phyloP scores from a whole-genome alignment of 1,140 invertebrate genomes.

The Sinella curviseta region DNA sequence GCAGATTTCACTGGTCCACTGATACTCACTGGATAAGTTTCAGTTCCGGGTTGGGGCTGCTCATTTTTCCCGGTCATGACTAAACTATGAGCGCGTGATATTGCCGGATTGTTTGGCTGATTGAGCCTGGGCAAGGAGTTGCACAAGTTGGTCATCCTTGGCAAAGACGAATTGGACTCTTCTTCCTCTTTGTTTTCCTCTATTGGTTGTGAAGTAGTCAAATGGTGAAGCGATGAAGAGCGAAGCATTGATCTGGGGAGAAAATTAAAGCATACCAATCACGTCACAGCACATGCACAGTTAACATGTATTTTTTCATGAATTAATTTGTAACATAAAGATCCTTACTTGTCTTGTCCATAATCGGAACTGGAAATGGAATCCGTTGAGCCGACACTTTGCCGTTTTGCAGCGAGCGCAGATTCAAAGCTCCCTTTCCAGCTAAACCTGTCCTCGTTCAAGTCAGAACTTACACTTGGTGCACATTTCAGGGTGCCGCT shows the following conservation, averaged over 20 bases:
- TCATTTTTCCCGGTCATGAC: slow-evolving; percentile 11
- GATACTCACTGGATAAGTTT: not conserved
- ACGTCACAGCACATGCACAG: no score
- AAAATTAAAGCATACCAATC: no score
- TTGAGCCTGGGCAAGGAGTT: slow-evolving; percentile 46
- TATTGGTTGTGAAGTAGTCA: slow-evolving; percentile 46
- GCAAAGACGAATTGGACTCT: slow-evolving; percentile 41
- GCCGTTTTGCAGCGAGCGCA: slow-evolving; percentile 71
- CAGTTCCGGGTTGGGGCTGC: not conserved
- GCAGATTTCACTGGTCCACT: slow-evolving; percentile 70
- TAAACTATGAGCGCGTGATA: slow-evolving; percentile 45
- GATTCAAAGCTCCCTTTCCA: slow-evolving; percentile 89
- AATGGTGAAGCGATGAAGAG: slow-evolving; percentile 47
- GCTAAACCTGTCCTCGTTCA: slow-evolving; percentile 70
- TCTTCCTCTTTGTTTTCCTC: slow-evolving; percentile 44
- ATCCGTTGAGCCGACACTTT: slow-evolving; percentile 46
- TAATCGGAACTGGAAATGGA: slow-evolving; percentile 45
- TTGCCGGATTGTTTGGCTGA: slow-evolving; percentile 35
- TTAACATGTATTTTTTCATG: no score
- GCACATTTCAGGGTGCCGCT: slow-evolving; percentile 50
- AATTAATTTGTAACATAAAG: not conserved
- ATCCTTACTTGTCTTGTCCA: slow-evolving; percentile 39
- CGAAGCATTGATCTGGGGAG: slow-evolving; percentile 42
- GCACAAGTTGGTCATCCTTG: slow-evolving; percentile 41
- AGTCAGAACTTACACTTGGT: slow-evolving; percentile 58